phyloP scores from a whole-genome alignment of 2,888 invertebrate genomes.

The Cephalotes varians region DNA sequence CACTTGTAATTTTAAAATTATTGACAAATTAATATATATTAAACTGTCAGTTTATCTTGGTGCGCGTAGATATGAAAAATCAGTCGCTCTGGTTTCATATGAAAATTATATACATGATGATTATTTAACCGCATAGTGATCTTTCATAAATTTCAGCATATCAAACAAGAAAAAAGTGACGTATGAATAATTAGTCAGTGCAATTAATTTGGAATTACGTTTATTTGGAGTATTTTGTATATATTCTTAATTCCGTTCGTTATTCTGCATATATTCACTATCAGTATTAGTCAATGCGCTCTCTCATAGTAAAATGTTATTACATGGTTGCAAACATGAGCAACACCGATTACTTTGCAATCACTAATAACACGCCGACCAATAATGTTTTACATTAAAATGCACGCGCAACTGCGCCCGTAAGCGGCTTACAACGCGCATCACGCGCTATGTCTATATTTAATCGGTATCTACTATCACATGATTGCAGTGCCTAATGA shows the following conservation, averaged over 20 bases:
- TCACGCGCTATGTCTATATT: constrained; percentile 68
- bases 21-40: background rate
- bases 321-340: constrained; percentile 47
- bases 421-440: constrained; percentile 74
- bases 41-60: background rate
- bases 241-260: constrained; percentile 29
- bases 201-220: constrained; percentile 52
- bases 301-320: constrained; percentile 17
- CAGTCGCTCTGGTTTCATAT: background rate
- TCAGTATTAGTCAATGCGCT: background rate
- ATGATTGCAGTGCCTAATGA: constrained; percentile 73
- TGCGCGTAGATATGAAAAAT: background rate
- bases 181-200: constrained; percentile 8
- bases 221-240: constrained; percentile 34
- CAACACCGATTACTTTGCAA: constrained; percentile 66
- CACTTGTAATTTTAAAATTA: background rate
- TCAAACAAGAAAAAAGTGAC: constrained; percentile 19
- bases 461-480: constrained; percentile 69
- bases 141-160: constrained; percentile 1
- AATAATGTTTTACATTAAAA: constrained; percentile 69
- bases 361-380: constrained; percentile 69
- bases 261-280: background rate
- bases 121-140: constrained; percentile 15
- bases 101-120: background rate
- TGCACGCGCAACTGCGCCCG: constrained; percentile 64